phyloP scores from a whole-genome alignment of 92 coral and sea anemone species.

The Phenganax marumi region DNA sequence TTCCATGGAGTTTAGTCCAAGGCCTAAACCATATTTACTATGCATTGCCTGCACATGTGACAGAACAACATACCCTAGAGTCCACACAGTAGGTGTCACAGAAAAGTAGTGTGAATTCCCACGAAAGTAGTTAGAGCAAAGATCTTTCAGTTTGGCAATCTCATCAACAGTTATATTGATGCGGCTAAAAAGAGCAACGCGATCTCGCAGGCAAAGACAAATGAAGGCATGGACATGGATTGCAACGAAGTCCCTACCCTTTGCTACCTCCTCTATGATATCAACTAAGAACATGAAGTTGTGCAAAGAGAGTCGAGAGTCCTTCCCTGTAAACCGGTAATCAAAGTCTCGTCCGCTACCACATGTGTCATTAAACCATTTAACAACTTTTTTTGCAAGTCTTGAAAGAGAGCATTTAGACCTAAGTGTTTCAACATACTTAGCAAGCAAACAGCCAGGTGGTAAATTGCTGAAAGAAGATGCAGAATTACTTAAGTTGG shows the following conservation, averaged over 20 bases:
- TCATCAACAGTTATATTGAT: slow-evolving; percentile 32
- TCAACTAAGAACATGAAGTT: slow-evolving; percentile 25
- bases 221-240: slow-evolving; percentile 20
- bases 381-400: neutral
- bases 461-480: slow-evolving; percentile 20
- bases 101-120: slow-evolving; percentile 9
- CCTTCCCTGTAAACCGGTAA: slow-evolving; percentile 20
- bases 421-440: slow-evolving; percentile 13
- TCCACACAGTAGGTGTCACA: slow-evolving; percentile 44
- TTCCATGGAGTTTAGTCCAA: slow-evolving; percentile 41
- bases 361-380: slow-evolving; percentile 18
- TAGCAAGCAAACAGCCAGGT: slow-evolving; percentile 1
- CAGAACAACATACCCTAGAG: slow-evolving; percentile 42
- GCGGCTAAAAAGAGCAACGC: slow-evolving; percentile 30
- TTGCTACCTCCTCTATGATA: slow-evolving; percentile 17
- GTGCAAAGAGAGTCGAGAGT: slow-evolving; percentile 13
- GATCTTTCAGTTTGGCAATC: slow-evolving; percentile 15
- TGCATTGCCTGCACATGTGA: slow-evolving; percentile 26
- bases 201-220: slow-evolving; percentile 30
- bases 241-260: slow-evolving; percentile 1
- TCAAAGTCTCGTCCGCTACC: neutral
- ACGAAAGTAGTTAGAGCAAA: slow-evolving; percentile 10
- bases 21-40: slow-evolving; percentile 38
- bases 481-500: neutral
- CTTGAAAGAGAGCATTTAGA: slow-evolving; percentile 6